Evolutionary conservation across 2,888 invertebrate genomes (phyloP).

Genomic region (Trissonchulus latispiculum): DNA sequence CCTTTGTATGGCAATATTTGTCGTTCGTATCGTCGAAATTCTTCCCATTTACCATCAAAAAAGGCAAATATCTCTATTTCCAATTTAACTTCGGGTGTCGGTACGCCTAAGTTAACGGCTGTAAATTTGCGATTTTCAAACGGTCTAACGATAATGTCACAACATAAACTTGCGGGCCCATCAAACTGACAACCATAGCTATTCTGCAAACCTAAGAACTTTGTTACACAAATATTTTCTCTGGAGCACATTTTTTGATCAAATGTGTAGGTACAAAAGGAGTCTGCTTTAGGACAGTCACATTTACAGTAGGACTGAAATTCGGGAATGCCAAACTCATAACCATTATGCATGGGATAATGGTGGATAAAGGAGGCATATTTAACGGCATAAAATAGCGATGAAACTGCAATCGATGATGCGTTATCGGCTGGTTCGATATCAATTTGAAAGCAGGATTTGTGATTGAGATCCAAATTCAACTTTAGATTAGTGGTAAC

Average conservation of each 20-base stretch:
- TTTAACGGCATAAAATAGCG: constrained; percentile 14
- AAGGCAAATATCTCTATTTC: constrained; percentile 5
- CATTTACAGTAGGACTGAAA: constrained; percentile 14
- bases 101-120: constrained; percentile 8
- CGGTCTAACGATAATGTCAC: constrained; percentile 33
- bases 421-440: not conserved
- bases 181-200: not conserved
- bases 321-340: constrained; percentile 15
- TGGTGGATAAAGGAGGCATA: constrained; percentile 2
- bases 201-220: not conserved
- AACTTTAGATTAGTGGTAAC: constrained; percentile 1
- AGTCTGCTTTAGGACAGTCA: constrained; percentile 5
- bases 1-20: constrained; percentile 11
- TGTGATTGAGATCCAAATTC: not conserved
- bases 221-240: not conserved
- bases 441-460: constrained; percentile 6
- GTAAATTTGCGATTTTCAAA: constrained; percentile 25
- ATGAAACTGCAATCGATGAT: not conserved
- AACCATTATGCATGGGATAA: not conserved
- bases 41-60: not conserved
- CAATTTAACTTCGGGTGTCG: constrained; percentile 1
- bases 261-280: constrained; percentile 11
- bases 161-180: constrained; percentile 32
- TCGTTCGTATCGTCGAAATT: constrained; percentile 3
- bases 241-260: not conserved